Evolutionary conservation across 2,113 vertebrate genomes (phyloP), one percentile per base, ranked within the genome.

Genomic region (Cinclus cinclus): DNA sequence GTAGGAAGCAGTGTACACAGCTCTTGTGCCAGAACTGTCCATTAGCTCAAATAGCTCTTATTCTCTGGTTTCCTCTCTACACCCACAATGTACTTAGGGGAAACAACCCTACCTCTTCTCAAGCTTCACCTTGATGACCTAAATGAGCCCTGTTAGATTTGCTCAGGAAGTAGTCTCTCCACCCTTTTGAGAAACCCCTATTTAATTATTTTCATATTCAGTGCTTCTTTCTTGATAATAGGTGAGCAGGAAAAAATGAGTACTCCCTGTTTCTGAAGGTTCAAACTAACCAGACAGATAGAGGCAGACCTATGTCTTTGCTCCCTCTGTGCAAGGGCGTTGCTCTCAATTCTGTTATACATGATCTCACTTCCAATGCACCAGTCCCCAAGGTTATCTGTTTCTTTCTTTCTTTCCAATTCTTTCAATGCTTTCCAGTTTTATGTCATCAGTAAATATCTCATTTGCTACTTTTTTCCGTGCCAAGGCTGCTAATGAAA

Each of bases 361-460:
- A 35, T 35, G 23, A 47, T 86, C 59, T 90, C 76, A 53, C 28
- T 83, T 71, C 17, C 9, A n/a, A 31, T 22, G 53, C 67, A 44
- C 46, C 59, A 59, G 58, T 42, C 60, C 37, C 68, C 46, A 65
- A 39, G 75, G 63, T 96, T 88, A 92, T 88, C 79, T 50, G 15
- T 58, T 79, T 85, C 55, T 83, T 94, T 85, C 55, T 83, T 94
- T 93, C 74, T 76, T 93, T 80, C 56, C 21, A 27, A 17, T 39
- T 92, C 39, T 81, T 95, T 91, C 81, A 69, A 74, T 80, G 44
- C 41, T 79, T 89, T 94, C 84, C 41, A 82, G 82, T 93, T 90
- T 81, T 80, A 74, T 83, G 68, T 83, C 83, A 77, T 83, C 94
- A 74, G 55, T 67, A 92, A 88, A 83, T 90, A 63, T 62, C 63